Percentiles rank a stretch among this genome's conserved stretches.
These are phyloP conservation scores for Prionailurus viverrinus DNA, from an alignment of 2,113 vertebrate species.

Conservation along the genomic window DNA sequence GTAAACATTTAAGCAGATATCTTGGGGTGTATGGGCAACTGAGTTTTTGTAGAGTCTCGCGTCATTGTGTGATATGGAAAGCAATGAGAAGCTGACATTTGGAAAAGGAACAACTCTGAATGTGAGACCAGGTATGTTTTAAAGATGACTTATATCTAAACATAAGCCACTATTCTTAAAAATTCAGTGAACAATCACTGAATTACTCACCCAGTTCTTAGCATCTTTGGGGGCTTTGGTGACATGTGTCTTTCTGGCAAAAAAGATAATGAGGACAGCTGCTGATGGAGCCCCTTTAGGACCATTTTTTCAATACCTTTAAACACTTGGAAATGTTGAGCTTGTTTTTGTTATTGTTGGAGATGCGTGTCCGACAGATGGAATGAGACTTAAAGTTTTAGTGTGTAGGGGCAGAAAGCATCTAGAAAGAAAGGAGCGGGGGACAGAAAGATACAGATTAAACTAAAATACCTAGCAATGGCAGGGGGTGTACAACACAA, in stretches of 20 bases:
- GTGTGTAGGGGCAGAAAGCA: not conserved
- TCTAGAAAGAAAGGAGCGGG: not conserved
- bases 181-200: not conserved
- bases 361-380: not conserved
- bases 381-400: constrained; percentile 8
- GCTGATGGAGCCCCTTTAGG: not conserved
- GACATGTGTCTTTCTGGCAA: not conserved
- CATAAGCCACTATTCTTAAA: not conserved
- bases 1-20: not conserved
- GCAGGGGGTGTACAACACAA: not conserved
- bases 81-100: constrained; percentile 18
- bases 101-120: constrained; percentile 74
- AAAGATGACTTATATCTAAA: constrained; percentile 50
- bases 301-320: not conserved
- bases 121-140: constrained; percentile 77
- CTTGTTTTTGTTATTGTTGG: not conserved
- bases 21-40: not conserved
- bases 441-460: not conserved
- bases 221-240: not conserved
- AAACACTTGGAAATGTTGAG: not conserved
- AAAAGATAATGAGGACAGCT: not conserved
- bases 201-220: not conserved
- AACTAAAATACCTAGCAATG: not conserved
- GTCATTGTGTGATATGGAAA: constrained; percentile 21
- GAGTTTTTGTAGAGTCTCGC: constrained; percentile 66